Evolutionary conservation across 2,797 vertebrate species (phyloP).

Genomic region (Garrulus glandarius): DNA sequence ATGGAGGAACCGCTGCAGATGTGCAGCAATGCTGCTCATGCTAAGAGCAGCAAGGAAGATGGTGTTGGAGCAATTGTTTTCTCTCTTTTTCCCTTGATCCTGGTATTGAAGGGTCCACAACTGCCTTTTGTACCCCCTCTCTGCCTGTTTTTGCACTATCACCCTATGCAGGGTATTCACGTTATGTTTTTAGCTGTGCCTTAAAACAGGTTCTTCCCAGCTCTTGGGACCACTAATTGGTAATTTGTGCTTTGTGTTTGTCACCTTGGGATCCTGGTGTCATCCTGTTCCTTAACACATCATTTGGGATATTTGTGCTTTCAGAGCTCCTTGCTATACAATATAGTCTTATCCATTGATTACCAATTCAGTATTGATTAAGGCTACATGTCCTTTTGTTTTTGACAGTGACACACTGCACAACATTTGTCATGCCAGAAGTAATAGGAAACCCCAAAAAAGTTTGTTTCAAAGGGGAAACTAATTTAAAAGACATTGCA

Average conservation of each 20-base stretch:
- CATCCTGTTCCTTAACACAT: background rate
- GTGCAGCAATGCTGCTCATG: background rate
- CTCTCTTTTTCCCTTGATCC: background rate
- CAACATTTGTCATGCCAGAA: background rate
- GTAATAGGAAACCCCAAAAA: background rate
- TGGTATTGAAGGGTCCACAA: background rate
- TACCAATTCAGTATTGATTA: background rate
- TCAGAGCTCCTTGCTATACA: background rate
- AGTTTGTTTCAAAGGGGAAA: background rate
- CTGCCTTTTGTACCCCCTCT: background rate
- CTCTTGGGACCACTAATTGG: background rate
- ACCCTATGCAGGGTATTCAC: background rate
- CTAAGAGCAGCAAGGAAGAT: background rate
- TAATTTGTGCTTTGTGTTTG: background rate
- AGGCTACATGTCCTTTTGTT: background rate
- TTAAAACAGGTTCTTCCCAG: background rate
- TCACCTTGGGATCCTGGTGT: background rate
- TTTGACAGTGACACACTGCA: background rate
- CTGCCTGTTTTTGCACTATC: background rate
- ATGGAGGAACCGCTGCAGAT: background rate
- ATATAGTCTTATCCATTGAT: background rate
- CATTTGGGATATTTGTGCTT: background rate
- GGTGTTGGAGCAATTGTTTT: background rate
- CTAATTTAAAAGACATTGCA: background rate
- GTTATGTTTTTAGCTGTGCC: fast-evolving